phyloP scores from a whole-genome alignment of 2,888 invertebrate species.

The Synergus japonicus region DNA sequence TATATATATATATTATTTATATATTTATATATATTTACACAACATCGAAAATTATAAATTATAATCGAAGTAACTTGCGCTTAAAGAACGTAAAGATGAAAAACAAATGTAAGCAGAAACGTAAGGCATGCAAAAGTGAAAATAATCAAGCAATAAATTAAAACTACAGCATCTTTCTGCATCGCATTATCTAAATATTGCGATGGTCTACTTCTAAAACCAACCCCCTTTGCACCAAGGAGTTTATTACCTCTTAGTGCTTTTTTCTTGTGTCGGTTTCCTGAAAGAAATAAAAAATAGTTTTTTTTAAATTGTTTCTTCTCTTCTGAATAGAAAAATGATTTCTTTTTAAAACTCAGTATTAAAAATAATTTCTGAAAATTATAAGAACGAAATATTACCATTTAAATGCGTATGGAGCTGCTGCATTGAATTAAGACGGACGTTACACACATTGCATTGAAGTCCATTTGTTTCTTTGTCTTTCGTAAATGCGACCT shows the following conservation, averaged over 20 bases:
- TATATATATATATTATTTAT: too few species aligned
- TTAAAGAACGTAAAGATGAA: constrained; percentile 68
- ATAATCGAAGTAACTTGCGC: constrained; percentile 35
- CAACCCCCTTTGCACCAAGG: constrained; percentile 65
- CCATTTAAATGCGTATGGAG: constrained; percentile 77
- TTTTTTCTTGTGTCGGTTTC: constrained; percentile 75
- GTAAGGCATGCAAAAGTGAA: constrained; percentile 72
- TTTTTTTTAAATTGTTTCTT: constrained; percentile 18
- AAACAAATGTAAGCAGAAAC: constrained; percentile 70
- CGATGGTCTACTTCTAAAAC: constrained; percentile 70
- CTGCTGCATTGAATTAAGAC: constrained; percentile 78
- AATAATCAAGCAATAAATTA: constrained; percentile 69
- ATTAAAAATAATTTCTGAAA: not conserved
- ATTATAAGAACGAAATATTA: constrained; percentile 49
- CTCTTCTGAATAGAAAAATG: not conserved
- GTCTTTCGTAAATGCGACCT: constrained; percentile 73
- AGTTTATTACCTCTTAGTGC: constrained; percentile 74
- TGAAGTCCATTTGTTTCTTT: constrained; percentile 74
- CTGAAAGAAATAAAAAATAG: constrained; percentile 59
- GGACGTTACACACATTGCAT: constrained; percentile 78
- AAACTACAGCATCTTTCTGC: constrained; percentile 68
- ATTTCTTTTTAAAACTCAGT: not conserved
- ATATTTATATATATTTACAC: not conserved
- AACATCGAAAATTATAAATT: constrained; percentile 45
- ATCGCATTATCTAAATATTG: constrained; percentile 69